Percentiles rank a stretch among this genome's conserved stretches.
Evolutionary conservation across 2,113 vertebrate genomes (phyloP).

Genomic region (Pygoscelis antarcticus): DNA sequence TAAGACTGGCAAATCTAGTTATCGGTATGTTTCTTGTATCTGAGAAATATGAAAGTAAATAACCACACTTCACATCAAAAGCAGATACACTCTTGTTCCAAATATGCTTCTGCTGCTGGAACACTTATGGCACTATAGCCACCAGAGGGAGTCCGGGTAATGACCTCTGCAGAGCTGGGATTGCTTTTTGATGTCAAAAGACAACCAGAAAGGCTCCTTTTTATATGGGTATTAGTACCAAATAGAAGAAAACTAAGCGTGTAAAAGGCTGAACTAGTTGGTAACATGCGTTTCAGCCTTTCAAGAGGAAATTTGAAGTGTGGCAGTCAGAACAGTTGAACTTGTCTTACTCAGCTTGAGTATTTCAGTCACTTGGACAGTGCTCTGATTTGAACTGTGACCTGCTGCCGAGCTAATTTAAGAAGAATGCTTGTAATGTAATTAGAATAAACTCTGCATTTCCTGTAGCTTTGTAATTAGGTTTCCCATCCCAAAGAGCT

Average conservation of each 20-base stretch:
- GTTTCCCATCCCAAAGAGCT: not conserved
- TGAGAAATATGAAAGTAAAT: not conserved
- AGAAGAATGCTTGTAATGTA: not conserved
- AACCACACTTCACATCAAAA: not conserved
- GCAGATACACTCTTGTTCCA: not conserved
- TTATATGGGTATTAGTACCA: not conserved
- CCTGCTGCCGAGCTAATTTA: not conserved
- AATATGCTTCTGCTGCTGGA: not conserved
- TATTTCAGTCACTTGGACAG: not conserved
- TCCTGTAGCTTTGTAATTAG: not conserved
- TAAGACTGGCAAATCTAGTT: not conserved
- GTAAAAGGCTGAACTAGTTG: not conserved
- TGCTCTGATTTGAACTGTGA: not conserved
- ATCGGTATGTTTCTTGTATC: accelerated
- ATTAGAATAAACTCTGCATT: slow-evolving; percentile 13
- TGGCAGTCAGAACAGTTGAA: not conserved
- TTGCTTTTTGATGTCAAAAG: not conserved
- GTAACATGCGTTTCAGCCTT: not conserved
- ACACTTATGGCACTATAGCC: not conserved
- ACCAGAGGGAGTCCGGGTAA: not conserved
- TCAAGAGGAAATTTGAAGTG: not conserved
- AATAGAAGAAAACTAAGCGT: not conserved
- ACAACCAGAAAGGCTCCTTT: not conserved
- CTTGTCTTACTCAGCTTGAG: not conserved
- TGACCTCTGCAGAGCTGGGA: not conserved